Evolutionary conservation across 2,113 vertebrate genomes (phyloP).

Genomic region (Nestor notabilis): DNA sequence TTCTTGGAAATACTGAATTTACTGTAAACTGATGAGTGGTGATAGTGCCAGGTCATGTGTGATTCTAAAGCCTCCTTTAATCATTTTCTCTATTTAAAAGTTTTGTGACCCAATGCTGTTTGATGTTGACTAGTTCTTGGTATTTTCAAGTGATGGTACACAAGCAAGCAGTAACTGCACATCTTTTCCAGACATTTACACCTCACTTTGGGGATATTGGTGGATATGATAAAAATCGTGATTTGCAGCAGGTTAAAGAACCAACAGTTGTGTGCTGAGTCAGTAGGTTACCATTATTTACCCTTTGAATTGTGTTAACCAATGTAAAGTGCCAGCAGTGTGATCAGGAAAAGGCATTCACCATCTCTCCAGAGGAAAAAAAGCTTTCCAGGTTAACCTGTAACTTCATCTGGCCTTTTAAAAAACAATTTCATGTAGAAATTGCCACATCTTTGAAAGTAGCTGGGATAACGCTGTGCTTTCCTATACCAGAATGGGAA

Average conservation of each 20-base stretch:
- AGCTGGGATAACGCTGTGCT: background rate
- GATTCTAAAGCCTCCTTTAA: background rate
- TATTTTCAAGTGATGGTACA: background rate
- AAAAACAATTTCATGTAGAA: background rate
- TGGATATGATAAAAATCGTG: background rate
- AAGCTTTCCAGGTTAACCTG: background rate
- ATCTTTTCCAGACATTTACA: background rate
- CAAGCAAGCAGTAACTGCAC: background rate
- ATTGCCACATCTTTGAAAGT: background rate
- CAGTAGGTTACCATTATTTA: background rate
- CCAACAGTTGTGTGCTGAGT: background rate
- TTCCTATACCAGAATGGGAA: background rate
- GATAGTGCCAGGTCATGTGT: background rate
- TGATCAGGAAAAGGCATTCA: background rate
- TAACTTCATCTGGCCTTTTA: background rate
- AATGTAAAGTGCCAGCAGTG: background rate
- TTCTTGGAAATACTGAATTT: background rate
- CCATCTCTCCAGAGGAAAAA: background rate
- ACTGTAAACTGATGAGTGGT: background rate
- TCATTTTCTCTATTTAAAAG: background rate
- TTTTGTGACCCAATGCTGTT: background rate
- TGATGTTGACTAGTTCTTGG: background rate
- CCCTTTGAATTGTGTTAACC: background rate
- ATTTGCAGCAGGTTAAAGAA: background rate
- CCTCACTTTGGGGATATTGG: background rate